Conservation (phyloP, 2,888 invertebrate genomes). For the Dorcus hopei region DNA sequence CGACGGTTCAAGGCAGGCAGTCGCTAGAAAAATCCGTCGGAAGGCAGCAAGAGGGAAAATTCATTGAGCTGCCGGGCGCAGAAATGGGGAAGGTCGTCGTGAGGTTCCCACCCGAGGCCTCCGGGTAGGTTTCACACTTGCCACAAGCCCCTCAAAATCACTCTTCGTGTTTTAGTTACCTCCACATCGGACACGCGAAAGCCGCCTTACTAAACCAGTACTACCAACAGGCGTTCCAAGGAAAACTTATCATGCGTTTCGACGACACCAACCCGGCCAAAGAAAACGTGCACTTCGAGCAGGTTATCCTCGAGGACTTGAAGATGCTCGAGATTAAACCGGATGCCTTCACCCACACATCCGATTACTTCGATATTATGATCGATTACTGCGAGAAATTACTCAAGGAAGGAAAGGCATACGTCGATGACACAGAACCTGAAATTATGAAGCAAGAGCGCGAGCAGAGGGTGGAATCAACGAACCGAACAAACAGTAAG, state of each 20-base stretch:
- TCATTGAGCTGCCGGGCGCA: conserved; percentile 92
- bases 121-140: conserved; percentile 62
- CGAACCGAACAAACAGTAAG: conserved; percentile 80
- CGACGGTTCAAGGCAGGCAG: conserved; percentile 23
- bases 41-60: conserved; percentile 66
- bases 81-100: conserved; percentile 98
- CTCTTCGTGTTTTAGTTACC: conserved; percentile 56
- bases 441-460: conserved; percentile 93
- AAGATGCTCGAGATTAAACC: conserved; percentile 88
- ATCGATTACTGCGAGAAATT: conserved; percentile 82
- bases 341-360: conserved; percentile 91
- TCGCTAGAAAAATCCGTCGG: conserved; percentile 21
- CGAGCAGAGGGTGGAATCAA: conserved; percentile 83
- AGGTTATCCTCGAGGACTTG: conserved; percentile 94
- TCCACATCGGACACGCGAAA: conserved; percentile 99
- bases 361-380: conserved; percentile 94
- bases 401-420: conserved; percentile 86
- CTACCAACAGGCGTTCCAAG: conserved; percentile 89
- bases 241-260: conserved; percentile 95
- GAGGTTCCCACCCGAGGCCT: conserved; percentile 99
- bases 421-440: conserved; percentile 93
- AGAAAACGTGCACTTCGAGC: conserved; percentile 94
- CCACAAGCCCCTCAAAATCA: too few species aligned
- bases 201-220: conserved; percentile 97
- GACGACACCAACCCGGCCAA: conserved; percentile 99